phyloP scores from a whole-genome alignment of 2,797 vertebrate species.

The Nannoperca obscura region DNA sequence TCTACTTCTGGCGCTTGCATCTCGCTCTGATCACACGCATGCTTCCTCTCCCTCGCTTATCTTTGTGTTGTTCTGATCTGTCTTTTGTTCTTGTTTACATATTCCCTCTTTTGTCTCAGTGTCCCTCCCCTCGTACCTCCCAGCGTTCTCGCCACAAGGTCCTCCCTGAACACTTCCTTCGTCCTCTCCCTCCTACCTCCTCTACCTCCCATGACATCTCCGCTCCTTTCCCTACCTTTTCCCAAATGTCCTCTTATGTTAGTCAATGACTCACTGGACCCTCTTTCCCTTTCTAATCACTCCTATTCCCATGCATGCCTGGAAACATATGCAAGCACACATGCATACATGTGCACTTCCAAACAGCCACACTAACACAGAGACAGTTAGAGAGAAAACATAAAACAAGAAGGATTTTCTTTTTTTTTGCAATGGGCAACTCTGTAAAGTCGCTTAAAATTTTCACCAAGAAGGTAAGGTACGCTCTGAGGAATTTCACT shows the following conservation, averaged over 20 bases:
- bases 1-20: slow-evolving; percentile 78
- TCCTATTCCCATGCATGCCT: slow-evolving; percentile 78
- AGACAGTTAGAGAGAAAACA: slow-evolving; percentile 72
- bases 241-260: slow-evolving; percentile 70
- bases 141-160: slow-evolving; percentile 57
- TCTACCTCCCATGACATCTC: slow-evolving; percentile 38
- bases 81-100: slow-evolving; percentile 64
- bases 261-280: slow-evolving; percentile 78
- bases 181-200: slow-evolving; percentile 56
- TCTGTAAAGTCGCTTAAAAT: slow-evolving; percentile 97
- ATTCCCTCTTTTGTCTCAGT: slow-evolving; percentile 64
- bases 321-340: slow-evolving; percentile 76
- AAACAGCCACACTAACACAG: slow-evolving; percentile 61
- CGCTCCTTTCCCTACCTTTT: slow-evolving; percentile 48
- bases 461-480: slow-evolving; percentile 97
- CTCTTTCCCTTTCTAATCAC: slow-evolving; percentile 62
- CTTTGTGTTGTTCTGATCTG: slow-evolving; percentile 60
- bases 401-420: slow-evolving; percentile 68
- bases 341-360: slow-evolving; percentile 71
- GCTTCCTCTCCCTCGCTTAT: slow-evolving; percentile 67
- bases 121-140: slow-evolving; percentile 59
- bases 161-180: slow-evolving; percentile 45
- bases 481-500: slow-evolving; percentile 56
- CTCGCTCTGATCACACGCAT: slow-evolving; percentile 76
- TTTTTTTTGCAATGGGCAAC: slow-evolving; percentile 91